Evolutionary conservation across 2,113 vertebrate species (phyloP), one percentile per base, ranked within the genome.

Genomic region (Cariama cristata): DNA sequence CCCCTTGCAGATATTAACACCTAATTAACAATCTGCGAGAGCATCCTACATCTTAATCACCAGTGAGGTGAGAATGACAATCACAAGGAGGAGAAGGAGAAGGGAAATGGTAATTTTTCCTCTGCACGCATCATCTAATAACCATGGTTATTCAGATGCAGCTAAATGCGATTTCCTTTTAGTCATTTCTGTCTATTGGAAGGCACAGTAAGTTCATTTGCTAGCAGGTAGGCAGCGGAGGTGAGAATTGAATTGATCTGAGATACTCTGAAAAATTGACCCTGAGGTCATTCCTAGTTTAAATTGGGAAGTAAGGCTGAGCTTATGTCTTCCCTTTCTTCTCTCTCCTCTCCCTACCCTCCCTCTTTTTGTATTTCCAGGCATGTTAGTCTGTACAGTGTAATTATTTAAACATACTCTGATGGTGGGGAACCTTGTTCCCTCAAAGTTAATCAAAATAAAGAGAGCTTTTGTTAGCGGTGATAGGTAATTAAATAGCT

Each of bases 161-260:
- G 94, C 97, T 84, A 86, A 93, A 84, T 87, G 94, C 13, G 55
- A 94, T 93, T 97, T 96, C 96, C 77, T 97, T 97, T 95, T 93
- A 92, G 94, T 80, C 81, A 50, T 97, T 95, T 93, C 67, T 71
- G 92, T 62, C 95, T 96, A 64, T 86, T 80, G 96, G 93, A 97
- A 96, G 94, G 86, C 97, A 84, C 88, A 47, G 94, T 73, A 82
- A 95, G 95, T 97, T 97, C 95, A 92, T 97, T 96, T 96, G 94
- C 94, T 93, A 63, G 86, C 91, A 98, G 97, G 97, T 97, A 97
- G 96, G 86, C 97, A 93, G 91, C 44, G 53, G 93, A 98, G 98
- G 97, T 97, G 97, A 97, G 97, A 98, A 97, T 96, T 92, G 95
- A 97, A 98, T 97, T 98, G 98, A 97, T 98, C 97, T 85, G 90